Percentiles rank a stretch among this genome's conserved stretches.
Conservation (phyloP, 2,888 invertebrate genomes). For the Euplexia lucipara region DNA sequence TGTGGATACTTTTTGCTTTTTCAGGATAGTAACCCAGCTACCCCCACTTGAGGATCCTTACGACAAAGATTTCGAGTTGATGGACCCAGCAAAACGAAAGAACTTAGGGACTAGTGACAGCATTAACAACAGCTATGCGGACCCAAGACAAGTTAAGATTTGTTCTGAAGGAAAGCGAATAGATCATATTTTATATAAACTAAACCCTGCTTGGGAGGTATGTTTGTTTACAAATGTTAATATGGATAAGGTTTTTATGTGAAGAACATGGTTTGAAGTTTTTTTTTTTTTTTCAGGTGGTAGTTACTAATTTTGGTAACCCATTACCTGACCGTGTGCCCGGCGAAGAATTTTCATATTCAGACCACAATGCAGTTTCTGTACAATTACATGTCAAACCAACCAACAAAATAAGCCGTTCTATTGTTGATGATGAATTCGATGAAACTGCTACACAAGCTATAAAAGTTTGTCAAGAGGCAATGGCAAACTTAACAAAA, state of each 20-base stretch:
- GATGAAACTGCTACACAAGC: conserved; percentile 90
- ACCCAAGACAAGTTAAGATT: conserved; percentile 84
- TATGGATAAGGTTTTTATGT: neutral
- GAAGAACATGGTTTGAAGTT: neutral
- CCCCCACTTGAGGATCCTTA: conserved; percentile 82
- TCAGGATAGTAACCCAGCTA: conserved; percentile 87
- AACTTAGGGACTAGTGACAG: conserved; percentile 92
- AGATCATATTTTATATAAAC: conserved; percentile 96
- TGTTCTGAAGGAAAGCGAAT: conserved; percentile 96
- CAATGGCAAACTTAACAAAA: conserved; percentile 86
- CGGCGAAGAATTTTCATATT: conserved; percentile 94
- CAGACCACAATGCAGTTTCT: conserved; percentile 97
- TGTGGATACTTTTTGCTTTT: conserved; percentile 16
- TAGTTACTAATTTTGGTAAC: conserved; percentile 90
- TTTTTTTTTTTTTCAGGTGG: conserved; percentile 73
- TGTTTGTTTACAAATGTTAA: conserved; percentile 16
- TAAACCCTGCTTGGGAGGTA: conserved; percentile 78
- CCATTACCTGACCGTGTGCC: conserved; percentile 95
- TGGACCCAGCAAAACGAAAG: conserved; percentile 66
- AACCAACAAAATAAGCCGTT: conserved; percentile 44
- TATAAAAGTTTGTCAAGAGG: conserved; percentile 91
- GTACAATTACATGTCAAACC: conserved; percentile 85
- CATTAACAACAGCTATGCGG: conserved; percentile 95
- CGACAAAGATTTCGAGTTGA: conserved; percentile 69
- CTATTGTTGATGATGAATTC: conserved; percentile 38